Percentiles rank a stretch among this genome's conserved stretches.
Evolutionary conservation across 2,888 invertebrate genomes (phyloP).

Genomic region (Polylopha cassiicola): DNA sequence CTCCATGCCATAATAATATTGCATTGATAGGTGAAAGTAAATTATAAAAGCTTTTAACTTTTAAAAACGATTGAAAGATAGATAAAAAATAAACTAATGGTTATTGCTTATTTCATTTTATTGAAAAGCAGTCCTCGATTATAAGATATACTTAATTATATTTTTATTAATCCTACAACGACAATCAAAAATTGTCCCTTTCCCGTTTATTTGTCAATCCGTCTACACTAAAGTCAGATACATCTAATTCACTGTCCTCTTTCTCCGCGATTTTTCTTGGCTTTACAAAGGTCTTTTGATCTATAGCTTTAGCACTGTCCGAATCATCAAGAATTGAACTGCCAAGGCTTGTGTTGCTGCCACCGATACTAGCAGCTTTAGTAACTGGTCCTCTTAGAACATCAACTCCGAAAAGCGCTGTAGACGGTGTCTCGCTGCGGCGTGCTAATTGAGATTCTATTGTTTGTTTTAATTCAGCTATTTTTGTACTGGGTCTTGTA

Average conservation of each 20-base stretch:
- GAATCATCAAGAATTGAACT: conserved; percentile 69
- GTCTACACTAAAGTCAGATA: conserved; percentile 65
- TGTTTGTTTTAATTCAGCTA: conserved; percentile 73
- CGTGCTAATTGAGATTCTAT: conserved; percentile 73
- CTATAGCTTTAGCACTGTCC: conserved; percentile 41
- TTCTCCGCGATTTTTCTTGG: conserved; percentile 46
- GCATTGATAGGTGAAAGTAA: too few species aligned
- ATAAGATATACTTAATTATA: too few species aligned
- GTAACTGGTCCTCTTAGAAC: conserved; percentile 44
- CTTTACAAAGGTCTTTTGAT: conserved; percentile 46
- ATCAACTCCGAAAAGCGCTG: conserved; percentile 55
- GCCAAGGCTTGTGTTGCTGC: conserved; percentile 69
- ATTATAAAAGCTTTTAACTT: too few species aligned
- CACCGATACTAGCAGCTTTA: conserved; percentile 51
- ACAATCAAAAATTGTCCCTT: conserved; percentile 41
- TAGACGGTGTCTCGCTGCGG: conserved; percentile 53
- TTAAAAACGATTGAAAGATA: too few species aligned
- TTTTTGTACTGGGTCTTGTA: conserved; percentile 71
- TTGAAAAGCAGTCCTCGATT: too few species aligned
- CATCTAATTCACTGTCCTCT: conserved; percentile 65
- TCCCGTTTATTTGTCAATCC: conserved; percentile 43
- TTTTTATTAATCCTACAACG: too few species aligned
- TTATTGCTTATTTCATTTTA: too few species aligned
- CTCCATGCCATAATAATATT: too few species aligned
- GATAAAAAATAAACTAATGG: too few species aligned